phyloP scores from a whole-genome alignment of 2,113 vertebrate genomes.

The Struthidea cinerea region DNA sequence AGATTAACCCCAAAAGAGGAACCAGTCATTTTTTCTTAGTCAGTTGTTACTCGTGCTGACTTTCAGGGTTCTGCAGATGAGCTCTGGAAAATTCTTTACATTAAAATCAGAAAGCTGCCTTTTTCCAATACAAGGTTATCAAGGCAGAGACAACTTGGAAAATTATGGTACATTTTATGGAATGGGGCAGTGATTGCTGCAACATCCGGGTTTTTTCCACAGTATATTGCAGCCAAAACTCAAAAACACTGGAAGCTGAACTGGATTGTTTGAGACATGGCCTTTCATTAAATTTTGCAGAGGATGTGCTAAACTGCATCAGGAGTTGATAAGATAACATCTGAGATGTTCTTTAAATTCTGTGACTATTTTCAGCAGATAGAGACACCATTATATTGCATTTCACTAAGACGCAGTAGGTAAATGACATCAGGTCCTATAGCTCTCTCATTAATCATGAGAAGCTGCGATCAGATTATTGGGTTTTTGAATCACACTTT shows the following conservation, averaged over 20 bases:
- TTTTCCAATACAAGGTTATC: neutral
- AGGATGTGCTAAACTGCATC: neutral
- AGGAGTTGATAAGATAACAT: neutral
- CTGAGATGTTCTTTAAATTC: neutral
- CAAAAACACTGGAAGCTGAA: neutral
- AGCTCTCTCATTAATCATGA: neutral
- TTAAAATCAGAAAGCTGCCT: neutral
- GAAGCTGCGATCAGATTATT: neutral
- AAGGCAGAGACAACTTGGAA: neutral
- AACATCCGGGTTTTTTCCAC: neutral
- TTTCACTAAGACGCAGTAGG: neutral
- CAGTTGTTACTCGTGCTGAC: rapidly evolving
- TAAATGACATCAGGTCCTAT: neutral
- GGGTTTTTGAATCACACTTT: neutral
- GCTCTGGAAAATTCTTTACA: neutral
- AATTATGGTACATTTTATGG: neutral
- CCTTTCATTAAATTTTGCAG: neutral
- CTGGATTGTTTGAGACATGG: neutral
- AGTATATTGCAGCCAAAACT: rapidly evolving
- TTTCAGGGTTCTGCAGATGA: neutral
- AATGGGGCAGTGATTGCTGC: neutral
- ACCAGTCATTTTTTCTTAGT: neutral
- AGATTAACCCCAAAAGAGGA: neutral
- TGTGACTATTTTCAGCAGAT: neutral
- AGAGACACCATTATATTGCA: neutral